Evolutionary conservation across 2,797 vertebrate genomes (phyloP), one percentile per base, ranked within the genome.

Genomic region (Poecilia gillii): DNA sequence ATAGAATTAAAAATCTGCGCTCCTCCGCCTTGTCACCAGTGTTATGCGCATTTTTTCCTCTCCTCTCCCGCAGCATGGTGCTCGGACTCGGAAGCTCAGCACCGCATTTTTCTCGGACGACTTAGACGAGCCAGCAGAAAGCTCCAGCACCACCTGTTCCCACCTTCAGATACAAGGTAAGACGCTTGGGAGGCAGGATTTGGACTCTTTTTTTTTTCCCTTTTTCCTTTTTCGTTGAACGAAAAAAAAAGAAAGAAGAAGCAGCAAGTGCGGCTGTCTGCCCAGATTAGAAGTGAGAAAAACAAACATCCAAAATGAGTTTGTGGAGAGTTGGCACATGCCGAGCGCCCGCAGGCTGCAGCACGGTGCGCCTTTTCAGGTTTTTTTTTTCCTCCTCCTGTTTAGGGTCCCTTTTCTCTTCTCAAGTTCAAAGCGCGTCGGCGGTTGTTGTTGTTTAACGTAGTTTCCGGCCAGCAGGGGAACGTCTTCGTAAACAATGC

Each of bases 11-110:
- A 88, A 89, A 91, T 31, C 55, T 73, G 87, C 87, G 88, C 90
- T 91, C 92, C 92, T 92, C 91, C 91, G 90, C 89, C 86, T 83
- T 91, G 91, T 92, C 91, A 41, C 91, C 84, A 72, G 59, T 18
- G 84, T 55, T 85, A 84, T 33, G 93, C 90, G 91, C 93, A 85
- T 86, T 80, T 84, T 46, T 74, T 2, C 25, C 36, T 46, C 43
- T 47, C 83, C 66, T 80, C 72, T 80, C 57, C 80, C 89, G 46
- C 92, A 88, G 90, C 85, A 88, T 92, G 93, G 75, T 82, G 87
- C 88, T 87, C 89, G 84, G 83, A 83, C 85, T 83, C 80, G 36
- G 72, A 79, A 45, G 78, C 85, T 74, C 86, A 12, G 82, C 85
- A 16, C 75, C 47, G 78, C 78, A 84, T 89, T 46, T 80, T 85